phyloP scores from a whole-genome alignment of 2,113 vertebrate genomes.

The Todiramphus chloris region DNA sequence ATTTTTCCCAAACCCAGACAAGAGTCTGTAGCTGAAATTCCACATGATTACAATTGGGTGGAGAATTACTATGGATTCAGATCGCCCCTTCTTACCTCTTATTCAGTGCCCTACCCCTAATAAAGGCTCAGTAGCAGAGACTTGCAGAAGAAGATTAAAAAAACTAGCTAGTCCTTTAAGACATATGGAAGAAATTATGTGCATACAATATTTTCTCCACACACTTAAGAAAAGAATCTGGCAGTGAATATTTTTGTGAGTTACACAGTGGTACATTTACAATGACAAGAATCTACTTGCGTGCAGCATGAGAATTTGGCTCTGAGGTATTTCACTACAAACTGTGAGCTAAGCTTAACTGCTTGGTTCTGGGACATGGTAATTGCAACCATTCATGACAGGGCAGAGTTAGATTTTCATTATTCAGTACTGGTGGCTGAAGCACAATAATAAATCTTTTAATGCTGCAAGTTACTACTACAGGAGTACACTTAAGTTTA shows the following conservation, averaged over 20 bases:
- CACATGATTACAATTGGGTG: rapidly evolving
- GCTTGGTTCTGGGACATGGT: not conserved
- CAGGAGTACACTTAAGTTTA: not conserved
- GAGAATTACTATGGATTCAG: not conserved
- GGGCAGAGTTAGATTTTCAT: not conserved
- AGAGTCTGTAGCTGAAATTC: not conserved
- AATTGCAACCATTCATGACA: not conserved
- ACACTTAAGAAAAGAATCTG: not conserved
- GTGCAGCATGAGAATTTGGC: not conserved
- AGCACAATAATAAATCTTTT: not conserved
- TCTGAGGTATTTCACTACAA: not conserved
- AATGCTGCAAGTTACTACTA: not conserved
- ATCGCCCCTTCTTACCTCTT: not conserved
- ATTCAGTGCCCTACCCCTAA: not conserved
- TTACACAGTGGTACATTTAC: not conserved
- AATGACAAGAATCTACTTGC: not conserved
- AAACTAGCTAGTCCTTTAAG: not conserved
- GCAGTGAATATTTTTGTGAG: not conserved
- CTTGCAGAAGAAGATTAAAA: not conserved
- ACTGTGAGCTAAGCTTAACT: not conserved
- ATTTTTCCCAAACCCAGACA: not conserved
- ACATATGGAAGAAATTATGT: not conserved
- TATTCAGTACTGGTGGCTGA: not conserved
- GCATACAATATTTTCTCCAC: not conserved
- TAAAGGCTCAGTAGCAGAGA: not conserved